A percentile compares a stretch with the other conserved stretches of the same genome.
phyloP scores from a whole-genome alignment of 1,140 invertebrate species.

The Listronotus bonariensis region DNA sequence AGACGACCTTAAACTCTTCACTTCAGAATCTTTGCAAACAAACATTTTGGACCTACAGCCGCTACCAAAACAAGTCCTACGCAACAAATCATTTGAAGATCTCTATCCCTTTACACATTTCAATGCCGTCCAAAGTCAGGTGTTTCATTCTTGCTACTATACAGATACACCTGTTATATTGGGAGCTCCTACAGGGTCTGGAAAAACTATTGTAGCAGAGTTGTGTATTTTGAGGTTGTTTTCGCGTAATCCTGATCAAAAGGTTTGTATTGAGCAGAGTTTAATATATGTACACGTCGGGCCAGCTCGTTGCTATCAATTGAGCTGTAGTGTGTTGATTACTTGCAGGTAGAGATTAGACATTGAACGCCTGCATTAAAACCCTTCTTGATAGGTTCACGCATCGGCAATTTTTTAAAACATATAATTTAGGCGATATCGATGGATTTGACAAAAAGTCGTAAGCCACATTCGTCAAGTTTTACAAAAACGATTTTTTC shows the following conservation, averaged over 20 bases:
- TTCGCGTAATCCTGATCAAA: slow-evolving; percentile 78
- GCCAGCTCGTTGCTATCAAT: no score
- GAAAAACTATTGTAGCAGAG: slow-evolving; percentile 98
- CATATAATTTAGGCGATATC: no score
- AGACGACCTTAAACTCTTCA: slow-evolving; percentile 88
- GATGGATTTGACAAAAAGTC: no score
- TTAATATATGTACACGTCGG: not conserved
- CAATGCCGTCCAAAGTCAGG: slow-evolving; percentile 99
- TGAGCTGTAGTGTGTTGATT: no score
- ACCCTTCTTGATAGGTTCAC: no score
- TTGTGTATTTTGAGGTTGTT: slow-evolving; percentile 96
- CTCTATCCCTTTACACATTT: slow-evolving; percentile 95
- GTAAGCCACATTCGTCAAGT: no score
- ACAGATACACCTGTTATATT: slow-evolving; percentile 93
- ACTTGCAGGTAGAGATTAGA: no score
- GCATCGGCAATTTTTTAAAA: no score
- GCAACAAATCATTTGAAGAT: slow-evolving; percentile 75
- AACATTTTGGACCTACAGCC: slow-evolving; percentile 91
- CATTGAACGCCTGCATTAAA: no score
- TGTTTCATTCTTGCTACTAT: slow-evolving; percentile 96
- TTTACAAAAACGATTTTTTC: no score
- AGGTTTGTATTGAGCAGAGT: slow-evolving; percentile 62
- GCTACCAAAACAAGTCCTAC: slow-evolving; percentile 77
- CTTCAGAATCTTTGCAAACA: slow-evolving; percentile 91
- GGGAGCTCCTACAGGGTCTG: slow-evolving; percentile 97